A percentile compares a stretch with the other conserved stretches of the same genome.
phyloP scores from a whole-genome alignment of 2,113 vertebrate genomes.

The Sturnus vulgaris region DNA sequence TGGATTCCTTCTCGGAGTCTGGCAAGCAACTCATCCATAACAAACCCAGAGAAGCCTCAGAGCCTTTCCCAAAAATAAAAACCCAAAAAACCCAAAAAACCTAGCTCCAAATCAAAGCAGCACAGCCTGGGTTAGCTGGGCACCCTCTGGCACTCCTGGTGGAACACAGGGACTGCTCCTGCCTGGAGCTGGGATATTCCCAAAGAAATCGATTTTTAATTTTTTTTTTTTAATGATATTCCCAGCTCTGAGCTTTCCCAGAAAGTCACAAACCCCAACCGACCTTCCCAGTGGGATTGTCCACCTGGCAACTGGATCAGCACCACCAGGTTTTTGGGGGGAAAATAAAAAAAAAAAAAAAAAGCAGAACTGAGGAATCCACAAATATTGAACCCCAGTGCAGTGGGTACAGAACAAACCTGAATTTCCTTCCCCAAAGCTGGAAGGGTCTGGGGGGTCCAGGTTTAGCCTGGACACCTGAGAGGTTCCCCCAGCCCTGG shows the following conservation, averaged over 20 bases:
- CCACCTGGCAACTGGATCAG: neutral
- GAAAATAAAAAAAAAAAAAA: neutral
- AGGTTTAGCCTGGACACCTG: neutral
- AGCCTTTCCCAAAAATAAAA: neutral
- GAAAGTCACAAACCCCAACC: accelerated
- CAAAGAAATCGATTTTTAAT: neutral
- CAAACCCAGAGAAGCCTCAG: neutral
- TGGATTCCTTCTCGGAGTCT: neutral
- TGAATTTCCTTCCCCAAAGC: neutral
- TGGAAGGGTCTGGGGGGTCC: neutral
- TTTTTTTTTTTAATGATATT: too few species aligned
- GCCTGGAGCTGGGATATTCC: accelerated
- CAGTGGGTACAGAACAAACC: neutral
- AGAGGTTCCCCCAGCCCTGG: neutral
- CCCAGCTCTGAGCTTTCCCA: neutral
- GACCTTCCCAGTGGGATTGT: neutral
- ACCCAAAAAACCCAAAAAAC: neutral
- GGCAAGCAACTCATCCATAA: neutral
- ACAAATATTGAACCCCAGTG: neutral
- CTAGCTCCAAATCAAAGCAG: neutral
- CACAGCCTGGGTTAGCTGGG: accelerated
- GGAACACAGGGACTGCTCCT: neutral
- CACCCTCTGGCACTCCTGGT: neutral
- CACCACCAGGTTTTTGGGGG: neutral
- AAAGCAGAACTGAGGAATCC: accelerated